Evolutionary conservation across 2,113 vertebrate genomes (phyloP).

Genomic region (Poeciliopsis turrubarensis): DNA sequence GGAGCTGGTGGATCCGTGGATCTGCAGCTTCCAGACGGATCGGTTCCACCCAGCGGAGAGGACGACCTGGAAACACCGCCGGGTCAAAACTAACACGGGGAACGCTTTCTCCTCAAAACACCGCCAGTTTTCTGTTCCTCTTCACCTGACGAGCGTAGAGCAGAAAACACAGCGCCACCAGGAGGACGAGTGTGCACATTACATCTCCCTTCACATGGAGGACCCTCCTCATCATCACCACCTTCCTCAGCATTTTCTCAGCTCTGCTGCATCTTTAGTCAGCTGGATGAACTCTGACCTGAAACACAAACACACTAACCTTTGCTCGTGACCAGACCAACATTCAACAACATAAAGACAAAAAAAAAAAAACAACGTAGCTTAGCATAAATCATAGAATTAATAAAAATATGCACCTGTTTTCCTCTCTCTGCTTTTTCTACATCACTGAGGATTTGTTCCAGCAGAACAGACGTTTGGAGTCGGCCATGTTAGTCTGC

Average conservation of each 20-base stretch:
- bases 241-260: slow-evolving; percentile 35
- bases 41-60: slow-evolving; percentile 48
- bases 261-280: neutral
- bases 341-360: too few species aligned
- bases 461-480: neutral
- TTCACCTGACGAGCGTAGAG: slow-evolving; percentile 85
- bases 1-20: slow-evolving; percentile 57
- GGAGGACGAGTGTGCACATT: slow-evolving; percentile 85
- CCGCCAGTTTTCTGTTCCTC: neutral
- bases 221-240: slow-evolving; percentile 81
- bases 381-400: too few species aligned
- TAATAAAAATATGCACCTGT: neutral
- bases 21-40: slow-evolving; percentile 43
- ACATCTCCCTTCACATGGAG: slow-evolving; percentile 86
- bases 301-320: neutral
- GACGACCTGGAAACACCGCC: slow-evolving; percentile 30
- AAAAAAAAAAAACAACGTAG: too few species aligned
- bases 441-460: neutral
- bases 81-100: neutral
- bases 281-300: neutral
- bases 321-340: neutral
- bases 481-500: neutral
- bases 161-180: slow-evolving; percentile 82
- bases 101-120: neutral
- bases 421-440: neutral